These are phyloP conservation scores for Elegia similella DNA, from an alignment of 2,888 invertebrate genomes.

Conservation along the genomic window DNA sequence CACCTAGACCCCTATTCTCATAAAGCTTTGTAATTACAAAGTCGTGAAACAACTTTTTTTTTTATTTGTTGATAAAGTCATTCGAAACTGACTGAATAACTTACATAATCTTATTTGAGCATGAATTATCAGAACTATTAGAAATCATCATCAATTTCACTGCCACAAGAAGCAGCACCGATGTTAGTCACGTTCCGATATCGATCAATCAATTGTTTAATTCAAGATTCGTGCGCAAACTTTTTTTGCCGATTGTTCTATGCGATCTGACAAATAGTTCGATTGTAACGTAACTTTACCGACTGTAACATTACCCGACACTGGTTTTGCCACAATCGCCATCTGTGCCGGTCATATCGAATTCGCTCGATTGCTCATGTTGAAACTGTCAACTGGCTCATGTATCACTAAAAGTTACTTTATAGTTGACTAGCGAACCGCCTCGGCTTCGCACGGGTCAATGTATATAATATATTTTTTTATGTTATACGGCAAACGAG, in stretches of 20 bases:
- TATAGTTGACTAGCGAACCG: too few species aligned
- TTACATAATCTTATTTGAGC: background rate
- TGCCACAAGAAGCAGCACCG: slow-evolving; percentile 32
- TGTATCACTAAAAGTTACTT: background rate
- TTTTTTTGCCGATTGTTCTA: slow-evolving; percentile 33
- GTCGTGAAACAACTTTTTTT: too few species aligned
- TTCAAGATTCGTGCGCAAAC: slow-evolving; percentile 41
- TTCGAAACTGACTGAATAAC: background rate
- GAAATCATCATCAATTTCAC: slow-evolving; percentile 28
- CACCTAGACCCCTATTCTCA: too few species aligned
- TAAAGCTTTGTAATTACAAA: too few species aligned
- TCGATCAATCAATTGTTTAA: slow-evolving; percentile 34
- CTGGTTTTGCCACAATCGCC: slow-evolving; percentile 4
- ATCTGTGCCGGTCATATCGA: slow-evolving; percentile 5
- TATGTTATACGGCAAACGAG: too few species aligned
- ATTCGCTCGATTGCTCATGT: slow-evolving; percentile 1
- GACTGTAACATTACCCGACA: slow-evolving; percentile 12
- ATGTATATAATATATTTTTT: too few species aligned
- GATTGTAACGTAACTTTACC: slow-evolving; percentile 12
- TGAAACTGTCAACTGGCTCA: background rate
- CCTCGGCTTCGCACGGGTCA: too few species aligned
- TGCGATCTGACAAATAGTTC: slow-evolving; percentile 5
- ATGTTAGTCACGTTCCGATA: slow-evolving; percentile 43
- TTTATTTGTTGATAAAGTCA: too few species aligned
- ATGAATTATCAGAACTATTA: background rate